Base-by-base conservation (phyloP, 2,888 invertebrate genomes). In the Paralinhomoeus sp. region DNA sequence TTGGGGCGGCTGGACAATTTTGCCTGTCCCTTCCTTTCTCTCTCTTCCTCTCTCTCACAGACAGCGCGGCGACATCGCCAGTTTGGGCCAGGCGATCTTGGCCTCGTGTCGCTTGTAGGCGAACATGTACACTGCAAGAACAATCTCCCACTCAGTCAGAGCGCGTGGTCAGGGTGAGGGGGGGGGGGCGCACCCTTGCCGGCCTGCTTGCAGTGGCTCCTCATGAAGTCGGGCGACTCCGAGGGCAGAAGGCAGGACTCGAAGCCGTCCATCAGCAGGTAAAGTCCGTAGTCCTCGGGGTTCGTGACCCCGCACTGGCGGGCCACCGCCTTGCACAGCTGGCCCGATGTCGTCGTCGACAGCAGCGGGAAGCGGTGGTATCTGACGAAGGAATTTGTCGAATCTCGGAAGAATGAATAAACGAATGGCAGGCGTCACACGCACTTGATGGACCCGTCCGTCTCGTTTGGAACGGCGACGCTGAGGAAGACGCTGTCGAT, bases 81-180 rank as follows among this genome's bases (percentile, higher is more conserved):
- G 15, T 38, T 48, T 51, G 18, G 89, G 89, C 89, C 89, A 91
- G 46, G 87, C 87, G 54, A 91, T 89, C 68, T 87, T 89, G 24
- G 87, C 87, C 62, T 87, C 89, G 63, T 81, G 80, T 49, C 89
- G 72, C 67, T 89, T 87, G 69, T 83, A 91, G 20, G 85, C 89
- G 64, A 91, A 74, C 63, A 83, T 78, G 66, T 82, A 83, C 59
- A 83, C n/a, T n/a, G n/a, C n/a, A n/a, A n/a, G n/a, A n/a, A n/a
- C n/a, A n/a, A n/a, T n/a, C n/a, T n/a, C n/a, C n/a, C n/a, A n/a
- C n/a, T n/a, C n/a, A n/a, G n/a, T n/a, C n/a, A n/a, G n/a, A n/a
- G n/a, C n/a, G n/a, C n/a, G n/a, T n/a, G n/a, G n/a, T n/a, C n/a
- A n/a, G n/a, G n/a, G n/a, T n/a, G n/a, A n/a, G n/a, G n/a, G n/a